A percentile compares a stretch with the other conserved stretches of the same genome.
Conservation (phyloP, 2,113 vertebrate species). For the cat (Felis catus) region F.catus_Fca126_mat1.0 CM031428.1:14668001-14668500, state of each 20-base stretch:
- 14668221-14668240: constrained; percentile 41
- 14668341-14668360: constrained; percentile 45
- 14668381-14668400: constrained; percentile 16
- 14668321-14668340: background rate
- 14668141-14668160: background rate
- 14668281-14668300: constrained; percentile 36
- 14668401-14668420: constrained; percentile 75
- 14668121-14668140: background rate
- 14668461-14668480: constrained; percentile 94
- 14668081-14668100: constrained; percentile 24
- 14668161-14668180: constrained; percentile 15
- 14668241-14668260: background rate
- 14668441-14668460: constrained; percentile 90
- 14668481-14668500: constrained; percentile 99
- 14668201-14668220: background rate
- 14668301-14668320: constrained; percentile 14
- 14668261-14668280: background rate
- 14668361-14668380: constrained; percentile 43
- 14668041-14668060: background rate
- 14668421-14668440: constrained; percentile 93
- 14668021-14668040: constrained; percentile 32
- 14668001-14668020: background rate
- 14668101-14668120: constrained; percentile 51
- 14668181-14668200: background rate
- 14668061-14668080: background rate